Evolutionary conservation across 2,113 vertebrate species (phyloP), one percentile per base, ranked within the genome.

Genomic region (Ophthalmolycus amberensis): DNA sequence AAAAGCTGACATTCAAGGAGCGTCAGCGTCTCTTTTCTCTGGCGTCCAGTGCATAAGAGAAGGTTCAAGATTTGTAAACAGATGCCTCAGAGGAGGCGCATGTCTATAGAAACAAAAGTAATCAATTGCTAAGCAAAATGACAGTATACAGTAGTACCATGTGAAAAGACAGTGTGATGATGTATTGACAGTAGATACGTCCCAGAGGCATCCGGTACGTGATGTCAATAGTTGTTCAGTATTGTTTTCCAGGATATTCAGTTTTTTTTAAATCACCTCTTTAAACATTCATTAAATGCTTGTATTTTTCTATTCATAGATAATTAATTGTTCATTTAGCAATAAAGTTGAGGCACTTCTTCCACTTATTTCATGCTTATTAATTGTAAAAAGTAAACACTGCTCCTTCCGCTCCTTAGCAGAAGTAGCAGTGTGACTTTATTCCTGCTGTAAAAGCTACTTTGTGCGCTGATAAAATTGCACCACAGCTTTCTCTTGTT

Each of bases 401-500:
- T 22, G 32, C 12, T 25, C 29, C 54, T 9, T 42, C 46, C 27
- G 27, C 32, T 42, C 54, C 14, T 6, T 14, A 34, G 20, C 44
- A 73, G 0, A 59, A 42, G 52, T 22, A 20, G 14, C 50, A 29
- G 0, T 3, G 14, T 32, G 46, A 12, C 9, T 20, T 11, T 7
- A 11, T 9, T 14, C 9, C 14, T 6, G 15, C 9, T 37, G 10
- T 32, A 1, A 74, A 62, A 32, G 63, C 70, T 91, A 95, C 80
- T 94, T 94, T 20, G 87, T 93, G 76, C 94, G 93, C 70, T 96
- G 96, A 79, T 97, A 95, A 94, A 98, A 99, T 91, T 95, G 95
- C 32, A 98, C 94, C 37, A 99, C 95, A 0, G 97, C 96, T 68
- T 96, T 95, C 84, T 99, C 98, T 82, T 99, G 98, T 32, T 97